These are phyloP conservation scores for Oxyura jamaicensis DNA, from an alignment of 2,113 vertebrate species.

Conservation along the genomic window DNA sequence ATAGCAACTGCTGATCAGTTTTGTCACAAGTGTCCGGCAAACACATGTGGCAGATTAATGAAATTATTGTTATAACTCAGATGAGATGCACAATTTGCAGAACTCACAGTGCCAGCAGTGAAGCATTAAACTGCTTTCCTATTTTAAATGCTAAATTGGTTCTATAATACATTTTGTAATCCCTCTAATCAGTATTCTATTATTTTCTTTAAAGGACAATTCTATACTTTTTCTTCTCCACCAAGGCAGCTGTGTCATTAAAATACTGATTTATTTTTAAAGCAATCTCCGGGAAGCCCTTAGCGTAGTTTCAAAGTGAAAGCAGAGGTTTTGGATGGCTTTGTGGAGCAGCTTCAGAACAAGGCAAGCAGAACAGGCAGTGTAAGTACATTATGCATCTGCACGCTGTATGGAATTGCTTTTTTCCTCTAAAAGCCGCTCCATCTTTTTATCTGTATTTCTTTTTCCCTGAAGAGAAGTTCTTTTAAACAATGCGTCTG, in stretches of 20 bases:
- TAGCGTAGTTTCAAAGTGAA: conserved; percentile 30
- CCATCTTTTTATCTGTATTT: conserved; percentile 7
- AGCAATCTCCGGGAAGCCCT: background rate
- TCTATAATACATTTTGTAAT: conserved; percentile 14
- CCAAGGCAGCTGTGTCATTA: background rate
- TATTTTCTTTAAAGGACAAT: background rate
- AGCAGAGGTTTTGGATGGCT: conserved; percentile 20
- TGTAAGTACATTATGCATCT: background rate
- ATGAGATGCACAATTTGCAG: background rate
- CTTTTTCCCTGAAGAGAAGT: background rate
- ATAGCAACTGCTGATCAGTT: background rate
- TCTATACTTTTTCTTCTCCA: background rate
- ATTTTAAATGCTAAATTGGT: conserved; percentile 17
- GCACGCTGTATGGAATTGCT: background rate
- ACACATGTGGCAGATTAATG: conserved; percentile 4
- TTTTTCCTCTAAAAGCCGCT: background rate
- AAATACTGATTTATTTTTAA: conserved; percentile 30
- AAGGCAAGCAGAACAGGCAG: background rate
- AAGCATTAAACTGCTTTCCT: conserved; percentile 1
- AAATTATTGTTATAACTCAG: conserved; percentile 18
- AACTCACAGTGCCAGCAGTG: background rate
- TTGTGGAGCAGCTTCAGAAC: conserved; percentile 10
- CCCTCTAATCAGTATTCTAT: background rate
- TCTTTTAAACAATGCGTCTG: background rate
- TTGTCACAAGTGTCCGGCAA: background rate